Evolutionary conservation across 2,888 invertebrate genomes (phyloP), one percentile per base, ranked within the genome.

Genomic region (Brenthis daphne): DNA sequence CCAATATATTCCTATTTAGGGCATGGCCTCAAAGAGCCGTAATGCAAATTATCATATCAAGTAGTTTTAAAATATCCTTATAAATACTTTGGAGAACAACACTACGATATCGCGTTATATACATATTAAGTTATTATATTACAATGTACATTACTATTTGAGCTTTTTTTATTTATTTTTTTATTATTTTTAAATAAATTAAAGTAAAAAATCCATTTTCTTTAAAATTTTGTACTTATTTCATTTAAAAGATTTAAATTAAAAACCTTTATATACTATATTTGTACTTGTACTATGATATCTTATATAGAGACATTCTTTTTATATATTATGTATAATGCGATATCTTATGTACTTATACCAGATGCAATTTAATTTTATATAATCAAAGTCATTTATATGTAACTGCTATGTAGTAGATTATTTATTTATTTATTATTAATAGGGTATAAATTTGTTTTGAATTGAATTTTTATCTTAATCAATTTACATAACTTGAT

Each of bases 11-110:
- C 67, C 67, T 79, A 80, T 82, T 86, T 43, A 63, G 20, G 37
- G 60, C 60, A 60, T 43, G 20, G 20, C 20, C 85, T 83, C 79
- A 77, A 80, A 81, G 86, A 85, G 85, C 85, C 84, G 79, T 78
- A 73, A 78, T 81, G 77, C 79, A 81, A 73, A 73, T 47, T 70
- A 72, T 76, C 77, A 79, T 79, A 78, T 79, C 78, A 78, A 67
- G 64, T 68, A 70, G 54, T 13, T 29, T 58, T 54, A 55, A 50
- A 48, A 24, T 54, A 43, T 11, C 11, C 53, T 37, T 57, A 56
- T 65, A 48, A 72, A 58, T 53, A 57, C 29, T 57, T 33, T 11
- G 8, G 8, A 24, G 11, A 48, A 48, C n/a, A 14, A 1, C 16
- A 33, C 48, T 29, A 50, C 13, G 29, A 50, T 60, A 60, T 60